Conservation (phyloP, 2,888 invertebrate genomes). For the Arge pagana region DNA sequence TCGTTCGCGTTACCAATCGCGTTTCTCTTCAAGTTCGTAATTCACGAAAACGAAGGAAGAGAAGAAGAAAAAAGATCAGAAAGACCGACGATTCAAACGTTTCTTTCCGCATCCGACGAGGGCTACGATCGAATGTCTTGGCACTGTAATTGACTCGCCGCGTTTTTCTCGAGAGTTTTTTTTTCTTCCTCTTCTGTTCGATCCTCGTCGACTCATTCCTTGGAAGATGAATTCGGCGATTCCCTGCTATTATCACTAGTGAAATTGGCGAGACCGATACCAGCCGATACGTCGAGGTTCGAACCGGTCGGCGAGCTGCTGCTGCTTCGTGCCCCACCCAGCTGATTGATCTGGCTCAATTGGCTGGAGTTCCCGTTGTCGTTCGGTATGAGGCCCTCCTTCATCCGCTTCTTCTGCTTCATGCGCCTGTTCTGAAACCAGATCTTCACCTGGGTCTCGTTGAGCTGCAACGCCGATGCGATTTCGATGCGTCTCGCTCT, state of each 20-base stretch:
- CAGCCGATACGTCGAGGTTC: constrained; percentile 43
- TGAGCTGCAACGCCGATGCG: constrained; percentile 92
- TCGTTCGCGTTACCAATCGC: too few relatives aligned
- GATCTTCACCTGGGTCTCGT: constrained; percentile 97
- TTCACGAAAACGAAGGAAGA: too few relatives aligned
- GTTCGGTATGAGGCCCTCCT: constrained; percentile 81
- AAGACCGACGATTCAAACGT: too few relatives aligned
- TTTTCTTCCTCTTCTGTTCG: too few relatives aligned
- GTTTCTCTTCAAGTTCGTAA: too few relatives aligned
- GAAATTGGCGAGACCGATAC: constrained; percentile 47
- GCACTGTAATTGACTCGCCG: too few relatives aligned
- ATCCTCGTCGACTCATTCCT: constrained; percentile 49
- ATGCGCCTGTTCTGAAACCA: constrained; percentile 99
- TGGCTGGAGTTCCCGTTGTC: constrained; percentile 61
- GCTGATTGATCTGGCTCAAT: constrained; percentile 47
- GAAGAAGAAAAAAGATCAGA: too few relatives aligned
- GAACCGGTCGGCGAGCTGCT: constrained; percentile 55
- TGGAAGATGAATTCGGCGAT: constrained; percentile 58
- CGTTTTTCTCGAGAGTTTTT: too few relatives aligned
- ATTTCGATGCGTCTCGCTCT: constrained; percentile 96
- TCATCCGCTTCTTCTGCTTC: constrained; percentile 98
- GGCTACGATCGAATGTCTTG: too few relatives aligned
- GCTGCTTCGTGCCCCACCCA: constrained; percentile 48
- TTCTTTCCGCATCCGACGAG: too few relatives aligned
- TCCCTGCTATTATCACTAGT: constrained; percentile 77